Conservation (phyloP, 2,113 vertebrate genomes). For the Ursus arctos region DNA sequence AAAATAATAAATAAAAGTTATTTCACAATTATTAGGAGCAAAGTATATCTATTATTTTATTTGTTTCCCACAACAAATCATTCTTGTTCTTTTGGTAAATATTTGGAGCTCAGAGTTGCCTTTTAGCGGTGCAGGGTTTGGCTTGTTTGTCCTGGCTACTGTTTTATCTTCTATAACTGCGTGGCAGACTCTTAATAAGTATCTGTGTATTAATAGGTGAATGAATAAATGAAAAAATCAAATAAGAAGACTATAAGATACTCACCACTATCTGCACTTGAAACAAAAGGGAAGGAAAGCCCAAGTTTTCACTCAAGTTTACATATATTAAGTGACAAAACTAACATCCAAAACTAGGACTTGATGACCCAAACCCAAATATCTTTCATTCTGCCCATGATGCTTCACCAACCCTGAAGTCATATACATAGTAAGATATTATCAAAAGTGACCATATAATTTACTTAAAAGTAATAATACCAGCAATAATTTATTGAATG, state of each 20-base stretch:
- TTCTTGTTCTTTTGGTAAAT: background rate
- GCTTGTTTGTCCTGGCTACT: background rate
- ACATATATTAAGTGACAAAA: background rate
- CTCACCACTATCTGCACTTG: background rate
- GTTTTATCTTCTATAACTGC: background rate
- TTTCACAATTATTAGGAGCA: background rate
- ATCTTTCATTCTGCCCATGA: background rate
- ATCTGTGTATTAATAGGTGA: background rate
- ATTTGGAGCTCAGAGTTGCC: background rate
- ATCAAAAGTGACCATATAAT: background rate
- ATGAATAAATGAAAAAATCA: background rate
- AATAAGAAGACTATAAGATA: background rate
- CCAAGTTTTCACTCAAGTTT: background rate
- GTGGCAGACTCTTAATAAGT: background rate
- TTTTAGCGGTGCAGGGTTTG: background rate
- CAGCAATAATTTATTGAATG: background rate
- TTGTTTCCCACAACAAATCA: background rate
- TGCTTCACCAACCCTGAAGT: background rate
- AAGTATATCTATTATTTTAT: background rate
- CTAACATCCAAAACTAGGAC: background rate
- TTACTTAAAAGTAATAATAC: background rate
- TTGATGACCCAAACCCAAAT: background rate
- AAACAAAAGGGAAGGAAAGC: background rate
- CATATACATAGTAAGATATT: background rate
- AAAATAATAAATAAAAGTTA: background rate